These are phyloP conservation scores for Manacus vitellinus DNA, from an alignment of 2,113 vertebrate species.

Conservation along the genomic window DNA sequence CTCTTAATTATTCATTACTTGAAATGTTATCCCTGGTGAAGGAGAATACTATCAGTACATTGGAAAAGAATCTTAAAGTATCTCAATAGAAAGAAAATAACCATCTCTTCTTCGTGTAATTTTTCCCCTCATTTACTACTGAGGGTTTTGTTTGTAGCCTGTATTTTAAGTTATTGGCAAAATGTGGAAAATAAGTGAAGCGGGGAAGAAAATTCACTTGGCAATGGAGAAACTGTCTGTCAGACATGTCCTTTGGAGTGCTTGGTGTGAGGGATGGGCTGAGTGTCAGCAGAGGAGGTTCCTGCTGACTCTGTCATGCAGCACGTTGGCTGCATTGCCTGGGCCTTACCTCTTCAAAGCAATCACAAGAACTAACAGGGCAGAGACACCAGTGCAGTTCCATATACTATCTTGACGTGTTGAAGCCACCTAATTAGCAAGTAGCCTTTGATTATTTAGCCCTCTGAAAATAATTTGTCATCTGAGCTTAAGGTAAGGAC, in stretches of 20 bases:
- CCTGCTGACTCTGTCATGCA: slow-evolving; percentile 15
- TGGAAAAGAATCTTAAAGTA: neutral
- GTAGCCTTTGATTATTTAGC: slow-evolving; percentile 39
- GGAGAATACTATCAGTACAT: neutral
- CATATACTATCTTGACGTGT: neutral
- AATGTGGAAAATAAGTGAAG: neutral
- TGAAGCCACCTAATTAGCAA: slow-evolving; percentile 51
- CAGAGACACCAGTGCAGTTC: neutral
- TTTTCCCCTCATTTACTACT: neutral
- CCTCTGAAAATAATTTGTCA: slow-evolving; percentile 31
- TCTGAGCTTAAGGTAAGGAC: neutral
- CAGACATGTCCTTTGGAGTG: neutral
- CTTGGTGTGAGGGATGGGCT: slow-evolving; percentile 49
- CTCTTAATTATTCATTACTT: neutral
- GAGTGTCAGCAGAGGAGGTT: neutral
- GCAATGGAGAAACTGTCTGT: slow-evolving; percentile 7
- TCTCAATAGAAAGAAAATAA: neutral
- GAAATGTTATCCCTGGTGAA: neutral
- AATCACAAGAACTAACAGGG: slow-evolving; percentile 7
- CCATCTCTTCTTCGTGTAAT: neutral
- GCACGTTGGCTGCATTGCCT: neutral
- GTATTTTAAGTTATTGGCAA: neutral
- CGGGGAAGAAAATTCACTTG: neutral
- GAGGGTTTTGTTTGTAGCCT: neutral
- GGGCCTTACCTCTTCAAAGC: slow-evolving; percentile 6